Conservation (phyloP, 2,888 invertebrate species). For the Cynaeus angustus region DNA sequence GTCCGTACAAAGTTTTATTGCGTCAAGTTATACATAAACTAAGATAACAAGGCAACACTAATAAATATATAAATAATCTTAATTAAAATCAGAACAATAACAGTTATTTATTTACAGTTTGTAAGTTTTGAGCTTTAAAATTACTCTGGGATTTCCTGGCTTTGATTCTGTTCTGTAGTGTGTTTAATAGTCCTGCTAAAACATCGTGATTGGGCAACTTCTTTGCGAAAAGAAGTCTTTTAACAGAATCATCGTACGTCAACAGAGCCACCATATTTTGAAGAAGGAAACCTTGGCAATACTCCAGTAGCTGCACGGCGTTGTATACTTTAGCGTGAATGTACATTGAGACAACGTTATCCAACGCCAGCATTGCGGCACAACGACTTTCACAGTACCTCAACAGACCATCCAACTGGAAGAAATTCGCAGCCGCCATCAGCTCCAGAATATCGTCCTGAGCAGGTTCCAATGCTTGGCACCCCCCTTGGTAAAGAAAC, state of each 20-base stretch:
- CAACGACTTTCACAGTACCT: constrained; percentile 91
- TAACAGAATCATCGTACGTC: constrained; percentile 92
- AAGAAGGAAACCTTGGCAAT: constrained; percentile 91
- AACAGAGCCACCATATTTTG: constrained; percentile 96
- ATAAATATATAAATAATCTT: constrained; percentile 45
- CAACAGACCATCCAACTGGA: constrained; percentile 89
- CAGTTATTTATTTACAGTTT: constrained; percentile 47
- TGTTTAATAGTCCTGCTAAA: constrained; percentile 84
- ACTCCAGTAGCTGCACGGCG: constrained; percentile 88
- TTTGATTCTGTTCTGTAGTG: constrained; percentile 88
- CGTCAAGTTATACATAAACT: constrained; percentile 25
- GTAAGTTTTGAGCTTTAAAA: constrained; percentile 57
- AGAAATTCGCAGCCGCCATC: constrained; percentile 94
- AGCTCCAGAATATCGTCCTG: constrained; percentile 89
- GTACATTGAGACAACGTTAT: constrained; percentile 93
- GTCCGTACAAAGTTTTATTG: constrained; percentile 11
- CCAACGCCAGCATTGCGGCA: constrained; percentile 87
- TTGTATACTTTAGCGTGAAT: constrained; percentile 96
- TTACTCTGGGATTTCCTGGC: constrained; percentile 71
- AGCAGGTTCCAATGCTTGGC: constrained; percentile 84
- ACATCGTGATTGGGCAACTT: constrained; percentile 93
- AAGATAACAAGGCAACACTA: constrained; percentile 30
- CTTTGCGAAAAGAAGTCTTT: constrained; percentile 90
- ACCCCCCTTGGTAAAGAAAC: constrained; percentile 92
- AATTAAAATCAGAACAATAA: constrained; percentile 24